Conservation (phyloP, 2,113 vertebrate genomes). For the Psittacus erithacus region DNA sequence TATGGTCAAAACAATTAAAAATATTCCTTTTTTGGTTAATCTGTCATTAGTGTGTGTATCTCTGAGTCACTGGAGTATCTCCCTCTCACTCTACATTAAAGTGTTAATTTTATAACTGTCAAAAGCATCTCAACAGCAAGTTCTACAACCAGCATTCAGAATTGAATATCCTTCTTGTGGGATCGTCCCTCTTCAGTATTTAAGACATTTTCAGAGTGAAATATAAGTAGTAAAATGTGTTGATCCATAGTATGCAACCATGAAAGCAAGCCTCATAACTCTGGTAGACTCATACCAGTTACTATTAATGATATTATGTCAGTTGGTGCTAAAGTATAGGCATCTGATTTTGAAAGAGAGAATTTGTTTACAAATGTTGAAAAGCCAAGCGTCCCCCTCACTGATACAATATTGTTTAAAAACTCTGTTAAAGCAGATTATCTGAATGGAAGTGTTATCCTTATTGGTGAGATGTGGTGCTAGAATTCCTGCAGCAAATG, state of each 20-base stretch:
- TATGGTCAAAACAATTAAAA: background rate
- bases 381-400: background rate
- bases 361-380: background rate
- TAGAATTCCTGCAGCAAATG: background rate
- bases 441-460: background rate
- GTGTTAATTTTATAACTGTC: background rate
- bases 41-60: background rate
- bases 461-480: background rate
- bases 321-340: background rate
- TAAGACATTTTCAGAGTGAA: background rate
- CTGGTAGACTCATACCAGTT: background rate
- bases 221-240: background rate
- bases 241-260: background rate
- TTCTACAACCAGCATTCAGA: background rate
- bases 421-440: background rate
- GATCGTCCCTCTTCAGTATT: background rate
- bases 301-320: background rate
- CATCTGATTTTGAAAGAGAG: background rate
- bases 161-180: accelerated
- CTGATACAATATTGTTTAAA: background rate
- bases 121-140: background rate
- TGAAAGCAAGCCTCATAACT: background rate
- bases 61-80: background rate
- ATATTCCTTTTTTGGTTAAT: background rate
- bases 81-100: background rate